Percentiles rank a stretch among this genome's conserved stretches.
Evolutionary conservation across 2,888 invertebrate species (phyloP).

Genomic region (Rhagium mordax): DNA sequence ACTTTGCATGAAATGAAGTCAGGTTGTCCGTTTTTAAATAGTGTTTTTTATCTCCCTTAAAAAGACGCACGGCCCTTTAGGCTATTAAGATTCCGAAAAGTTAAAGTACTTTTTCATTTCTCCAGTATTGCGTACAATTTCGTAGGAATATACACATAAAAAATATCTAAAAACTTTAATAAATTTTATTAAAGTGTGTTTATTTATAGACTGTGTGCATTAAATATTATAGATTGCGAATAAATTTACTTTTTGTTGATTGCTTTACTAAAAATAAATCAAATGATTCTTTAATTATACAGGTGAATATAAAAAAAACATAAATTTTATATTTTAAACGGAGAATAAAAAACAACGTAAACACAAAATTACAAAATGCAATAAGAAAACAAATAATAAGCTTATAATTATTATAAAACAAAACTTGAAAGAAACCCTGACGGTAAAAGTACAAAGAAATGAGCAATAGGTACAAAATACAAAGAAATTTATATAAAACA

Average conservation of each 20-base stretch:
- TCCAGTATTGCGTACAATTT: slow-evolving; percentile 39
- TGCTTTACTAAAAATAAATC: no score
- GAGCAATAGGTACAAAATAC: no score
- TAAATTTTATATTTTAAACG: no score
- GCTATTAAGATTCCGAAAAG: slow-evolving; percentile 52
- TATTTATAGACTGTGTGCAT: not conserved
- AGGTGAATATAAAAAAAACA: no score
- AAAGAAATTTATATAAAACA: no score
- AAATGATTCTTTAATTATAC: no score
- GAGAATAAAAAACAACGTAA: no score
- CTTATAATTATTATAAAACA: no score
- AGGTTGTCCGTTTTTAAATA: slow-evolving; percentile 35
- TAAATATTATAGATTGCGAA: not conserved
- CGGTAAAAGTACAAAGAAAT: no score
- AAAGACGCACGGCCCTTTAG: slow-evolving; percentile 40
- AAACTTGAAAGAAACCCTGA: no score
- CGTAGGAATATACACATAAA: slow-evolving; percentile 14
- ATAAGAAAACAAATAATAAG: no score
- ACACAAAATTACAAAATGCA: no score
- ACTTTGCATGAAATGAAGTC: slow-evolving; percentile 33
- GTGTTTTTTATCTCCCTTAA: slow-evolving; percentile 32
- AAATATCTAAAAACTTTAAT: slow-evolving; percentile 10
- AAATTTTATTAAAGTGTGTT: slow-evolving; percentile 5
- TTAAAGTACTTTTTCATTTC: slow-evolving; percentile 49
- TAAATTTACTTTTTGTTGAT: not conserved